Evolutionary conservation across 2,888 invertebrate genomes (phyloP), one percentile per base, ranked within the genome.

Genomic region (Hemicrepidius hirtus): DNA sequence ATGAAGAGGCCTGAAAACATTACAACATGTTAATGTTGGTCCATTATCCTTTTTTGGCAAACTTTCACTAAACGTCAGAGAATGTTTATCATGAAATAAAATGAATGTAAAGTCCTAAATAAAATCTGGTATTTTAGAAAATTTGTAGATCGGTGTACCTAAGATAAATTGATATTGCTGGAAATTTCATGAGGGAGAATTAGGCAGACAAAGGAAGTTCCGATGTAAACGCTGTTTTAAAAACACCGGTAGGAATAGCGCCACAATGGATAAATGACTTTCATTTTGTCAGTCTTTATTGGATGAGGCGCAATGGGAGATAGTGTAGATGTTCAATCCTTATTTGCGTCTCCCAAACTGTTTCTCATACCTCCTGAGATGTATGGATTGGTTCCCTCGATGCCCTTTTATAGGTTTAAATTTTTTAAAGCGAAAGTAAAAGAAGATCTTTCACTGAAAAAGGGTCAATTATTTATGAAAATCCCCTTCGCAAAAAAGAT

Each of bases 271-370:
- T 53, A 53, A 53, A 53, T 53, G 53, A 13, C 28, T 53, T 20
- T 53, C 53, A 53, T 53, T 53, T 53, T 53, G 53, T 53, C 53
- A 32, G 28, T 28, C 53, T 53, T 53, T 53, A 53, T 53, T 53
- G 32, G 53, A 28, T 53, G 16, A 16, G 32, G 28, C 13, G 53
- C 13, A 28, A 24, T 24, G n/a, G 53, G 53, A 53, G 24, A 12
- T 21, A 18, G 20, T 24, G 18, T 49, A 49, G 28, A 13, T 28
- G 53, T 53, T 53, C 53, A 53, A 53, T 53, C 53, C 28, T 53
- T 53, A 13, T 28, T 53, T 28, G 53, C 28, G 28, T 53, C 18
- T 28, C 28, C 13, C 53, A n/a, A 28, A 53, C 53, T 53, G n/a
- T 28, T 53, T 18, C 40, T 40, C 13, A 5, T 32, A 6, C 32